Percentiles rank a stretch among this genome's conserved stretches.
phyloP scores from a whole-genome alignment of 1,140 invertebrate species.

The Drosophila varians region DNA sequence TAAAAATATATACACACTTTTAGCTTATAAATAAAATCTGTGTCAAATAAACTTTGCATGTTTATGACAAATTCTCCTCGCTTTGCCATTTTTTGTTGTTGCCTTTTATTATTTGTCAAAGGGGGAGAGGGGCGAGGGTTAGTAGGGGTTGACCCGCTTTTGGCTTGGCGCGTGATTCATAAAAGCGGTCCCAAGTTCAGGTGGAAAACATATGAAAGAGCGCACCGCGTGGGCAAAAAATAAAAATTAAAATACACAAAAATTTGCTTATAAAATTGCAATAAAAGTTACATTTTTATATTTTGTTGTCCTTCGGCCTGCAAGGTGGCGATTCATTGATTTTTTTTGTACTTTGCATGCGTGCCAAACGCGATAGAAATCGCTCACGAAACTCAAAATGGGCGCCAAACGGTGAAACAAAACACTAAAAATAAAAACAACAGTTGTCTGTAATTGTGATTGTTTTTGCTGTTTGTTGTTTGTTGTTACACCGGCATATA shows the following conservation, averaged over 20 bases:
- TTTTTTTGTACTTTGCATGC: constrained; percentile 27
- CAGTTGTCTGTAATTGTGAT: constrained; percentile 28
- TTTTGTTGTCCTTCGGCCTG: constrained; percentile 10
- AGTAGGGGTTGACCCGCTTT: constrained; percentile 60
- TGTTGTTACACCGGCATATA: constrained; percentile 59
- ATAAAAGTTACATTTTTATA: constrained; percentile 52
- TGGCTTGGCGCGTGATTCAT: constrained; percentile 60
- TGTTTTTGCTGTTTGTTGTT: no score
- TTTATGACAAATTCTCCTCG: constrained; percentile 60
- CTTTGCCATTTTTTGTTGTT: constrained; percentile 30
- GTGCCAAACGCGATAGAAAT: constrained; percentile 52
- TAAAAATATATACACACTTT: constrained; percentile 9
- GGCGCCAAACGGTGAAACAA: constrained; percentile 21
- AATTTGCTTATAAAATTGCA: constrained; percentile 58
- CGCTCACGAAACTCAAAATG: constrained; percentile 25
- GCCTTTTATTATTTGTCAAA: no score
- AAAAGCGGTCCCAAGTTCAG: constrained; percentile 75
- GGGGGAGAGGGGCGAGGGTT: not conserved
- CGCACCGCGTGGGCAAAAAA: constrained; percentile 10
- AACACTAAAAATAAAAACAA: constrained; percentile 16
- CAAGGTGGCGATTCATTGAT: not conserved
- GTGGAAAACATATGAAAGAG: constrained; percentile 20
- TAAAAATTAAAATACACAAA: constrained; percentile 31
- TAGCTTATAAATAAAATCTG: constrained; percentile 44
- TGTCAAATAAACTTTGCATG: constrained; percentile 78